phyloP scores from a whole-genome alignment of 1,140 invertebrate genomes.

The Platyura marginata region DNA sequence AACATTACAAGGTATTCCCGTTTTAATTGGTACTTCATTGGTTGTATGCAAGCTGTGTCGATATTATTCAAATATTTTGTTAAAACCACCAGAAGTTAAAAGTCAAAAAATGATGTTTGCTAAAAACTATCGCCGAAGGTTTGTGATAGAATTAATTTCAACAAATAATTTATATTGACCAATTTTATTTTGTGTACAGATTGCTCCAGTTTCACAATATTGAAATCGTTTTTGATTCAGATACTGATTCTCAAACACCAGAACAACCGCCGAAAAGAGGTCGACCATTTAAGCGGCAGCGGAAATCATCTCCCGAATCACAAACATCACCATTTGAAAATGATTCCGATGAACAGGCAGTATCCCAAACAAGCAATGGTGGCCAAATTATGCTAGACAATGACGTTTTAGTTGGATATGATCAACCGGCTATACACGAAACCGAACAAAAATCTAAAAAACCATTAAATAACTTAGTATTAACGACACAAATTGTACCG shows the following conservation, averaged over 20 bases:
- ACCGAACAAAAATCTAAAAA: background rate
- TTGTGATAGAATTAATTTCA: conserved; percentile 4
- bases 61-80: conserved; percentile 48
- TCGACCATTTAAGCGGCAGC: conserved; percentile 18
- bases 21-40: conserved; percentile 32
- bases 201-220: conserved; percentile 50
- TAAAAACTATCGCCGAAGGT: conserved; percentile 49
- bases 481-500: background rate
- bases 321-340: conserved; percentile 15
- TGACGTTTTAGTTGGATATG: conserved; percentile 5
- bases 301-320: conserved; percentile 20
- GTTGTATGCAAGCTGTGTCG: conserved; percentile 63
- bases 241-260: conserved; percentile 24
- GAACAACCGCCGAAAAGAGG: conserved; percentile 22
- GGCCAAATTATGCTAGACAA: conserved; percentile 6
- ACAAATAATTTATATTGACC: background rate
- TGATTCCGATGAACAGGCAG: background rate
- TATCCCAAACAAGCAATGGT: background rate
- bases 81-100: conserved; percentile 35
- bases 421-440: background rate
- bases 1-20: conserved; percentile 41
- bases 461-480: background rate
- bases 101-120: conserved; percentile 38
- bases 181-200: conserved; percentile 31
- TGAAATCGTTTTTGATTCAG: conserved; percentile 16